Conservation (phyloP, 2,888 invertebrate species). For the Gastrophysa polygoni region DNA sequence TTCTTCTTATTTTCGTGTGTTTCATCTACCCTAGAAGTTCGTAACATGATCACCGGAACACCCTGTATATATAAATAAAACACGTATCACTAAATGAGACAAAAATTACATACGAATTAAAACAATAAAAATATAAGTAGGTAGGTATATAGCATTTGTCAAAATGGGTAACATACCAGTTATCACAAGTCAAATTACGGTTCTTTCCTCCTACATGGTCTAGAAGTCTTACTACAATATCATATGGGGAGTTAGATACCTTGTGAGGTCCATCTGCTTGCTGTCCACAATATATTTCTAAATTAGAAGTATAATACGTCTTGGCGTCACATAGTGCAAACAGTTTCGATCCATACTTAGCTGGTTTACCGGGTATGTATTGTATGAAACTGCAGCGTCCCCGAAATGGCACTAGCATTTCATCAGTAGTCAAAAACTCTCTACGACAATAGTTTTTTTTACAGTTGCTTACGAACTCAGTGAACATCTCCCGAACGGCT, state of each 20-base stretch:
- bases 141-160: too few species aligned
- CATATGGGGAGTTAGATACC: conserved; percentile 22
- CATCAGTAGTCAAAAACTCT: conserved; percentile 13
- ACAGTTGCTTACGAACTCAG: conserved; percentile 10
- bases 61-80: too few species aligned
- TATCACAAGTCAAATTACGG: conserved; percentile 26
- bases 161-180: conserved; percentile 40
- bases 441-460: neutral
- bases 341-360: conserved; percentile 39
- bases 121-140: too few species aligned
- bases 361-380: conserved; percentile 19
- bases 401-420: conserved; percentile 10
- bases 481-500: conserved; percentile 8
- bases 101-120: too few species aligned
- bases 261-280: conserved; percentile 33
- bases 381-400: conserved; percentile 13
- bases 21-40: too few species aligned
- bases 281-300: conserved; percentile 39
- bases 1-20: too few species aligned
- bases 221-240: conserved; percentile 15
- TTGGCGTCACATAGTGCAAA: conserved; percentile 39
- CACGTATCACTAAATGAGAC: too few species aligned
- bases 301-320: conserved; percentile 32
- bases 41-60: too few species aligned
- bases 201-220: conserved; percentile 13